These are phyloP conservation scores for Hesperophylax magnus DNA, from an alignment of 1,140 invertebrate species.

Conservation along the genomic window DNA sequence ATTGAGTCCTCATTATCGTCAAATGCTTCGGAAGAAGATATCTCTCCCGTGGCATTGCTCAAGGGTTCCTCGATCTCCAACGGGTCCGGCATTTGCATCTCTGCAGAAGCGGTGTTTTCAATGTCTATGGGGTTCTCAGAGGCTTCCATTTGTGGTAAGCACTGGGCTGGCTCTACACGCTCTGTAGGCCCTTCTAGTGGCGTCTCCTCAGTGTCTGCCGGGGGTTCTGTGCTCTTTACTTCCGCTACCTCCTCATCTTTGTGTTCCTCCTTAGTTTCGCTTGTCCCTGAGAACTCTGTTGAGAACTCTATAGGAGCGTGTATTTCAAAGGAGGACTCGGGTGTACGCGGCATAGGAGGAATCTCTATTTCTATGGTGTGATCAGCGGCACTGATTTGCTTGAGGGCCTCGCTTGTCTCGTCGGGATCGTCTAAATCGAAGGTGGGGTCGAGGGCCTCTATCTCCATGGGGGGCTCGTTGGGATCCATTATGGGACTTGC, in stretches of 20 bases:
- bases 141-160: neutral
- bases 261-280: neutral
- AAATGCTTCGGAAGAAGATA: slow-evolving; percentile 17
- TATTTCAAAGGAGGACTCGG: slow-evolving; percentile 1
- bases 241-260: neutral
- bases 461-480: slow-evolving; percentile 5
- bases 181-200: neutral
- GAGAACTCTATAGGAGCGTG: slow-evolving; percentile 20
- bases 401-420: slow-evolving; percentile 18
- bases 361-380: slow-evolving; percentile 19
- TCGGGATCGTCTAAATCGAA: slow-evolving; percentile 22
- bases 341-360: neutral
- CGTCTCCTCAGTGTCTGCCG: neutral
- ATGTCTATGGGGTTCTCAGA: slow-evolving; percentile 27
- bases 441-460: slow-evolving; percentile 13
- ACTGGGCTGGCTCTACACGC: neutral
- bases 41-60: slow-evolving; percentile 18
- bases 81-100: neutral
- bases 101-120: neutral
- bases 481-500: slow-evolving; percentile 54
- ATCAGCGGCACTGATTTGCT: neutral
- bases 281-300: neutral
- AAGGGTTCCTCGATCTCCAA: slow-evolving; percentile 27
- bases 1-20: slow-evolving; percentile 35
- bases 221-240: neutral